Conservation (phyloP, 1,140 invertebrate genomes). For the Coptotermes formosanus region DNA sequence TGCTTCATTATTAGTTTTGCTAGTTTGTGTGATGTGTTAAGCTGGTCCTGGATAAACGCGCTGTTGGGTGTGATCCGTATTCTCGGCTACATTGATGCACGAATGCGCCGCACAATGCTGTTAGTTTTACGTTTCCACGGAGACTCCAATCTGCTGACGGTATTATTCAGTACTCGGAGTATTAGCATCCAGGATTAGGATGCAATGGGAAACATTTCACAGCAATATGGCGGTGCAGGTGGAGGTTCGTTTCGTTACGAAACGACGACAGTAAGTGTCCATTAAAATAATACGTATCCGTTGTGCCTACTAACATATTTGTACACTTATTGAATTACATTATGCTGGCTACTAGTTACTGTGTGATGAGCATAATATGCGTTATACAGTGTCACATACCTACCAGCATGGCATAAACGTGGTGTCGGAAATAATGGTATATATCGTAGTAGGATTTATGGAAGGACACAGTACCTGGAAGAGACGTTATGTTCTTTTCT, state of each 20-base stretch:
- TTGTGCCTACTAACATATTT: not conserved
- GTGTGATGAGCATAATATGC: not conserved
- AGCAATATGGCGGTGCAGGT: constrained; percentile 50
- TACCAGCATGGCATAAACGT: not conserved
- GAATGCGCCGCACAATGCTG: too few relatives aligned
- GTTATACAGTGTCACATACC: too few relatives aligned
- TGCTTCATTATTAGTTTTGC: too few relatives aligned
- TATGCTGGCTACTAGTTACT: not conserved
- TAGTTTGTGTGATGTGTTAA: too few relatives aligned
- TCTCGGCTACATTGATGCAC: too few relatives aligned
- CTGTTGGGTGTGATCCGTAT: too few relatives aligned
- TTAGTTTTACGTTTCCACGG: too few relatives aligned
- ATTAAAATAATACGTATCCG: not conserved
- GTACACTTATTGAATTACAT: not conserved
- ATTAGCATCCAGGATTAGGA: too few relatives aligned
- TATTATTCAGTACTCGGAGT: too few relatives aligned
- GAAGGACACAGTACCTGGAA: not conserved
- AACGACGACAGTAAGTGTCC: constrained; percentile 71
- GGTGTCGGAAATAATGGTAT: not conserved
- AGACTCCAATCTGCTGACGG: too few relatives aligned
- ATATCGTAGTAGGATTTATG: too few relatives aligned
- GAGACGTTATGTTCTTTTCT: not conserved
- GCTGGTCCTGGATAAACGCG: too few relatives aligned
- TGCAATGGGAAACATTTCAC: not conserved
- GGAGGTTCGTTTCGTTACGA: constrained; percentile 75